These are phyloP conservation scores for Sarcophilus harrisii DNA, from an alignment of 2,797 vertebrate genomes.

Conservation along the genomic window DNA sequence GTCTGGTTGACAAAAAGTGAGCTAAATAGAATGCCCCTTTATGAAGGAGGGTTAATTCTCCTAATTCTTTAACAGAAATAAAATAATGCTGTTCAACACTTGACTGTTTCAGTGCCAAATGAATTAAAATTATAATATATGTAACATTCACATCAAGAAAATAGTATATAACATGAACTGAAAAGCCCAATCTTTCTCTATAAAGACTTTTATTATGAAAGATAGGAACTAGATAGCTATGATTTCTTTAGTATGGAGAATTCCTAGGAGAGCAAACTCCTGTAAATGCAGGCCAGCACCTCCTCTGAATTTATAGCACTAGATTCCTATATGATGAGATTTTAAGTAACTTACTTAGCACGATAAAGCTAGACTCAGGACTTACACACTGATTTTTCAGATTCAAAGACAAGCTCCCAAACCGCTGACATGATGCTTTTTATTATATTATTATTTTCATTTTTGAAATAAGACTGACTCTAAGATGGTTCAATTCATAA, in stretches of 20 bases:
- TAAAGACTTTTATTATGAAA: not conserved
- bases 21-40: conserved; percentile 30
- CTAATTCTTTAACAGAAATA: conserved; percentile 37
- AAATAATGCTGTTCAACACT: not conserved
- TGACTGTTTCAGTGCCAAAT: not conserved
- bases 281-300: not conserved
- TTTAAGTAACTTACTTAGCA: not conserved
- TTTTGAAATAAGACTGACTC: conserved; percentile 21
- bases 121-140: not conserved
- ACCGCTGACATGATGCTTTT: not conserved
- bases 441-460: conserved; percentile 6
- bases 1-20: conserved; percentile 30
- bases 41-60: conserved; percentile 23
- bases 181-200: not conserved
- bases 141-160: not conserved
- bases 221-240: not conserved
- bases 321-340: not conserved
- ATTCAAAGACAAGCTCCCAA: not conserved
- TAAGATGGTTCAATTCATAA: conserved; percentile 11
- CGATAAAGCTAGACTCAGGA: no score
- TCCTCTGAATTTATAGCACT: not conserved
- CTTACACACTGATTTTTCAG: not conserved
- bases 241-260: not conserved
- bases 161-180: not conserved
- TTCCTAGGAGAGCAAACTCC: not conserved